Evolutionary conservation across 2,888 invertebrate genomes (phyloP).

Genomic region (Aleiodes testaceus): DNA sequence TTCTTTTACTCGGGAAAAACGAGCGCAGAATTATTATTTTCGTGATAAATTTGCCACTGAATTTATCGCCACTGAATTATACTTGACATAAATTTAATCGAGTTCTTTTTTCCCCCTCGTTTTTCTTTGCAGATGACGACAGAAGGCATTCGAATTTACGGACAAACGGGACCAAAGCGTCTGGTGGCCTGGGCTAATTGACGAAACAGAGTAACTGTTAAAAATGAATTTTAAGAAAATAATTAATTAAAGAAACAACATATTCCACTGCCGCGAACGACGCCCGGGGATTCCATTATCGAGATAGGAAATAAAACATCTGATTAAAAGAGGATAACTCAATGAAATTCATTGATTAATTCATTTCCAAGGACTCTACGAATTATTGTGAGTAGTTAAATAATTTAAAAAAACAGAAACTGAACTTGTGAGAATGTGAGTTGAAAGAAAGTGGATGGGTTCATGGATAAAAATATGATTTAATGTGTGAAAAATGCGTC

Average conservation of each 20-base stretch:
- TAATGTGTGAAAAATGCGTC: constrained; percentile 16
- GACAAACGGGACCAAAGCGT: constrained; percentile 77
- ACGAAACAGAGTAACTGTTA: constrained; percentile 46
- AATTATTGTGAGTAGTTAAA: constrained; percentile 38
- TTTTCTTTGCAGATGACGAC: constrained; percentile 74
- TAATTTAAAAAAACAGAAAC: constrained; percentile 7
- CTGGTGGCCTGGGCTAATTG: constrained; percentile 73
- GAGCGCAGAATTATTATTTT: no score
- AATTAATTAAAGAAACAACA: constrained; percentile 44
- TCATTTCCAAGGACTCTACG: constrained; percentile 24
- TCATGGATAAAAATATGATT: constrained; percentile 18
- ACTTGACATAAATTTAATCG: not conserved
- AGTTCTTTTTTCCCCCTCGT: not conserved
- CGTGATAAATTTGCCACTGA: not conserved
- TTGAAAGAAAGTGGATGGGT: constrained; percentile 34
- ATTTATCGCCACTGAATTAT: not conserved
- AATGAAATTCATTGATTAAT: constrained; percentile 22
- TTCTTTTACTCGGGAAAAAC: no score
- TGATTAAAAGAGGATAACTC: constrained; percentile 10
- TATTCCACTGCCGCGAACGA: constrained; percentile 65
- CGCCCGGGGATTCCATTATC: constrained; percentile 44
- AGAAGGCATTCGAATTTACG: constrained; percentile 76
- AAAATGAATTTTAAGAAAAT: constrained; percentile 12
- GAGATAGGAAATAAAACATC: constrained; percentile 18
- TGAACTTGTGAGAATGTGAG: constrained; percentile 22